Conservation (phyloP, 2,888 invertebrate genomes). For the Matsumyia berberina region DNA sequence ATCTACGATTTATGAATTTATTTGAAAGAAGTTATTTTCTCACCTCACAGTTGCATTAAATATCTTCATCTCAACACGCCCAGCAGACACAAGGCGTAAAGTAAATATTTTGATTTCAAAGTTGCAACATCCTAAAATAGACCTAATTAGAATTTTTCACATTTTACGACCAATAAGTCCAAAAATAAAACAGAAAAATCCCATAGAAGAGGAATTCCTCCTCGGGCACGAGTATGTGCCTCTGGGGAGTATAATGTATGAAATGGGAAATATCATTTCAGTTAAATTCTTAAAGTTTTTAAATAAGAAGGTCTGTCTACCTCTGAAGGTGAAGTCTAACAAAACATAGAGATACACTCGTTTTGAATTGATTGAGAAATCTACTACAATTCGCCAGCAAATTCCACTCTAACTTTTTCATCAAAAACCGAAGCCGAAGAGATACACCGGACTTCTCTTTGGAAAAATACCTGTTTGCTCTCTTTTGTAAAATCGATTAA, state of each 20-base stretch:
- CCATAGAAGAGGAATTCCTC: slow-evolving; percentile 7
- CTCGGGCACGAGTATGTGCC: not conserved
- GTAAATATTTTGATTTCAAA: slow-evolving; percentile 57
- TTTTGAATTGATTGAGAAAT: slow-evolving; percentile 30
- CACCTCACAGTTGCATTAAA: not conserved
- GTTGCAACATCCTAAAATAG: slow-evolving; percentile 56
- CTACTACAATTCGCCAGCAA: slow-evolving; percentile 48
- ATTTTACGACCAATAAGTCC: slow-evolving; percentile 48
- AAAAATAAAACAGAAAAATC: slow-evolving; percentile 55
- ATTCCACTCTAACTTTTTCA: slow-evolving; percentile 29
- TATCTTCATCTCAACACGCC: not conserved
- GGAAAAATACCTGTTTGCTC: slow-evolving; percentile 43
- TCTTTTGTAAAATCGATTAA: slow-evolving; percentile 68
- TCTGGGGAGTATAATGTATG: slow-evolving; percentile 1
- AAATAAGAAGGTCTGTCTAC: too few species aligned
- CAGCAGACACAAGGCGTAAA: slow-evolving; percentile 8
- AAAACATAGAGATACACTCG: not conserved
- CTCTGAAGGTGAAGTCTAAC: too few species aligned
- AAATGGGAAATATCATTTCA: too few species aligned
- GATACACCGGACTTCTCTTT: slow-evolving; percentile 9
- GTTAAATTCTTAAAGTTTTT: not conserved
- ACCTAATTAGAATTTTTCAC: slow-evolving; percentile 50
- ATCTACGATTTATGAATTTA: slow-evolving; percentile 25
- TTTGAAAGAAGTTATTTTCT: slow-evolving; percentile 9
- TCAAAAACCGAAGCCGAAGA: not conserved